Evolutionary conservation across 2,888 invertebrate species (phyloP), one percentile per base, ranked within the genome.

Genomic region (Athalia cordata): DNA sequence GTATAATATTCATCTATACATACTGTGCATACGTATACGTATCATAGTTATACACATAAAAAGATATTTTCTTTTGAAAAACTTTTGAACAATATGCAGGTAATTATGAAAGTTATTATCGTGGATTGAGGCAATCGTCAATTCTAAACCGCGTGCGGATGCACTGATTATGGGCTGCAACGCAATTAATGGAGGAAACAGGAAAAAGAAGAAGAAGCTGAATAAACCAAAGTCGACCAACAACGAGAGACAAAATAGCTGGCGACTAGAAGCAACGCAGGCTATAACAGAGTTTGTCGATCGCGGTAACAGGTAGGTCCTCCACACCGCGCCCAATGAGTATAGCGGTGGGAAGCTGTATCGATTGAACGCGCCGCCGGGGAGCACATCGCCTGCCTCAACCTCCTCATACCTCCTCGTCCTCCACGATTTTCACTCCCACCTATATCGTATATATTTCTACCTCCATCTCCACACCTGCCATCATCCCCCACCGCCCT

Each of bases 301-400:
- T 61, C 62, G 75, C 50, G 77, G 61, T 76, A 67, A 78, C 75
- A 76, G 76, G 78, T 78, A 66, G 78, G 76, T 50, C 76, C 75
- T 49, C 59, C 75, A 29, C 29, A 75, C 75, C 75, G 75, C 75
- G 65, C 66, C 61, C 62, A 66, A 65, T 50, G 78, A 65, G 67
- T 67, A 65, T 55, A 11, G 84, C 76, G 78, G 83, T 84, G 86
- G 84, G 86, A 88, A 85, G 88, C 89, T 89, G 88, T 89, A 89
- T 89, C 87, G 89, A 89, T 89, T 88, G 86, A 84, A 85, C 81
- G 86, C 84, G 87, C 86, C 83, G 87, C 87, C 87, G 85, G 88
- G 87, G 86, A 86, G 83, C 83, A 81, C 81, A 82, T 49, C 62
- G 47, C 66, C 57, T 65, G 49, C 70, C 55, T 75, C 75, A 61